Evolutionary conservation across 2,888 invertebrate genomes (phyloP).

Genomic region (Taphrorychus bicolor): DNA sequence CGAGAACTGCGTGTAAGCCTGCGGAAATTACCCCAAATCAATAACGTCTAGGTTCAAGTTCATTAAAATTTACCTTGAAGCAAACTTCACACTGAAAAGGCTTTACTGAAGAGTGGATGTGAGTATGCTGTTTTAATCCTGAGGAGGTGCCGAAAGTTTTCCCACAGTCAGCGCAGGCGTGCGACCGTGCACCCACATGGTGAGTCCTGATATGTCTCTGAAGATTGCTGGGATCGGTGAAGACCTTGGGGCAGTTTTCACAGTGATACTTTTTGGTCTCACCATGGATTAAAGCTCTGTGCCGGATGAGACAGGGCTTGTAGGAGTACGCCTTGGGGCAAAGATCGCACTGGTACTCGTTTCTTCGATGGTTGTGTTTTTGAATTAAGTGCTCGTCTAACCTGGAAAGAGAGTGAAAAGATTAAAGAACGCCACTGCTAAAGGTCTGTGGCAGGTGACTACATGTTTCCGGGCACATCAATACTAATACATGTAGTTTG

Average conservation of each 20-base stretch:
- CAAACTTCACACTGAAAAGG: conserved; percentile 98
- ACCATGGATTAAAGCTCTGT: conserved; percentile 82
- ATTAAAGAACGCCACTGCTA: not conserved
- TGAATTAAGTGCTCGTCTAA: conserved; percentile 83
- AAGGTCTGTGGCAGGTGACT: not conserved
- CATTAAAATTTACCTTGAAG: conserved; percentile 81
- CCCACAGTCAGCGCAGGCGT: conserved; percentile 98
- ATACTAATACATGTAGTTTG: too few species aligned
- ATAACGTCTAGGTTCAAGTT: too few species aligned
- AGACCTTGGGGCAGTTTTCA: conserved; percentile 91
- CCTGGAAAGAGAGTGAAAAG: conserved; percentile 65
- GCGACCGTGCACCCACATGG: conserved; percentile 94
- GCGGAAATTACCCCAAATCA: conserved; percentile 60
- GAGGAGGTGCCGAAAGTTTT: conserved; percentile 98
- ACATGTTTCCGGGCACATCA: conserved; percentile 1
- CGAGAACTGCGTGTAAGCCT: conserved; percentile 98
- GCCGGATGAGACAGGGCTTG: conserved; percentile 80
- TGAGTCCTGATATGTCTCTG: conserved; percentile 96
- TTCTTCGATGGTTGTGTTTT: conserved; percentile 78
- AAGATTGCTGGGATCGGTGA: conserved; percentile 95
- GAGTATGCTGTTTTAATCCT: conserved; percentile 98
- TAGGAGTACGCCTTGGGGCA: conserved; percentile 85
- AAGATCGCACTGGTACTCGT: conserved; percentile 82
- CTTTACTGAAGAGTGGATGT: conserved; percentile 98
- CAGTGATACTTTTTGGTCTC: conserved; percentile 88